Conservation (phyloP, 2,113 vertebrate genomes). For the Cryptomyrus ogoouensis region DNA sequence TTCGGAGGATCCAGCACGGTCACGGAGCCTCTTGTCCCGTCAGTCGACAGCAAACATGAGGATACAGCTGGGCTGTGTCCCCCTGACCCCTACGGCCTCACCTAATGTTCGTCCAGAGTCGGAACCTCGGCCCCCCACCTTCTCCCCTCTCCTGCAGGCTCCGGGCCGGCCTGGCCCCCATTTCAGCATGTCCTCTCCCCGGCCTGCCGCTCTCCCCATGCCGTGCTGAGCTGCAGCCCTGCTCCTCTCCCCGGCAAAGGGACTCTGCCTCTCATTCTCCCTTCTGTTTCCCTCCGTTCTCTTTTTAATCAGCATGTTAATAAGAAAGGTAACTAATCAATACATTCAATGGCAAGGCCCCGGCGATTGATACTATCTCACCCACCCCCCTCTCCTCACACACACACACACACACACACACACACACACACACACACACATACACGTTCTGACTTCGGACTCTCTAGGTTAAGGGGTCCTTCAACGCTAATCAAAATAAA, state of each 20-base stretch:
- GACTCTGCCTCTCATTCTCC: conserved; percentile 7
- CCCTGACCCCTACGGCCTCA: background rate
- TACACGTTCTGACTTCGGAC: background rate
- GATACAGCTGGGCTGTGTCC: background rate
- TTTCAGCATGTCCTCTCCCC: conserved; percentile 30
- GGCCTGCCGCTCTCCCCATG: conserved; percentile 26
- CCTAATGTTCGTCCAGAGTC: conserved; percentile 12
- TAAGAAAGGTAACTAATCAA: conserved; percentile 81
- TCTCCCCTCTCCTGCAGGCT: background rate
- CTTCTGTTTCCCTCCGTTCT: conserved; percentile 44
- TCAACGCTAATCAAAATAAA: conserved; percentile 25
- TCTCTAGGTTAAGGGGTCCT: conserved; percentile 3
- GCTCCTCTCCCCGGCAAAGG: background rate
- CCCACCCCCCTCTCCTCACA: conserved; percentile 48
- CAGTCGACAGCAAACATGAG: background rate
- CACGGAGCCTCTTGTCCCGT: background rate
- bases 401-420: conserved; percentile 4
- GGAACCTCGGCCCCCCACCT: background rate
- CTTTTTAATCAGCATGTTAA: conserved; percentile 80
- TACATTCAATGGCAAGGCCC: conserved; percentile 70
- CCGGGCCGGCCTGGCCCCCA: background rate
- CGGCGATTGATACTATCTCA: conserved; percentile 72
- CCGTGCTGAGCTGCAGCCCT: conserved; percentile 20
- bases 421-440: conserved; percentile 16
- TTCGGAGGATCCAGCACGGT: background rate